A percentile compares a stretch with the other conserved stretches of the same genome.
These are phyloP conservation scores for Pseudopleuronectes americanus DNA, from an alignment of 2,797 vertebrate genomes.

Conservation along the genomic window DNA sequence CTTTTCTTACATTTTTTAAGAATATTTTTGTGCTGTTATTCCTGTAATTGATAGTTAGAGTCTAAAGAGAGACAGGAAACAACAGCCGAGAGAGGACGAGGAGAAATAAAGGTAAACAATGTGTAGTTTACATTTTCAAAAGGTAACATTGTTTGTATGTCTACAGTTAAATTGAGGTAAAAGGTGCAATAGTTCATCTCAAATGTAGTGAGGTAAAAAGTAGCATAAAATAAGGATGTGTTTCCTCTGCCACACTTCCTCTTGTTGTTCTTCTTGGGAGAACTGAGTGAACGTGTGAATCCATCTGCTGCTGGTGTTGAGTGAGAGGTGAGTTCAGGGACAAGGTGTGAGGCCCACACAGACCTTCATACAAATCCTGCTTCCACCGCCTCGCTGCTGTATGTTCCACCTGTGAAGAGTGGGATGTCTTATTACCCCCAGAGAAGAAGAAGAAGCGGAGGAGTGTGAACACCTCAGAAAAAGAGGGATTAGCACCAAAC, in stretches of 20 bases:
- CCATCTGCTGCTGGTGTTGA: constrained; percentile 39
- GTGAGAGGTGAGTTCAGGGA: constrained; percentile 22
- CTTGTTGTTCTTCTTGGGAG: constrained; percentile 9
- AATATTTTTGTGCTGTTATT: too few species aligned
- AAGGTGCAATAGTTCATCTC: too few species aligned
- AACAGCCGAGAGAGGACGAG: neutral
- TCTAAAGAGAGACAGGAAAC: neutral
- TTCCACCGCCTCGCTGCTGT: neutral
- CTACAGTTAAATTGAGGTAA: too few species aligned
- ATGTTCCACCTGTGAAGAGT: constrained; percentile 27
- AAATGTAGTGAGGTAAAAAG: neutral
- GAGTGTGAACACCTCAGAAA: constrained; percentile 21
- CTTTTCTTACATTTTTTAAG: too few species aligned
- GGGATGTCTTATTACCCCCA: constrained; percentile 13
- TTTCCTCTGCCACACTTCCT: constrained; percentile 30
- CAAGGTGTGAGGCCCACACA: constrained; percentile 53
- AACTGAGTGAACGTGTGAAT: constrained; percentile 43
- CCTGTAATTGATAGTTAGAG: too few species aligned
- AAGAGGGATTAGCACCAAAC: constrained; percentile 14
- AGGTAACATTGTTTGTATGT: too few species aligned
- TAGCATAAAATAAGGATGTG: neutral
- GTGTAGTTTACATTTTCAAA: too few species aligned
- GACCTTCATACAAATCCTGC: neutral
- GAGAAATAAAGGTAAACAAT: too few species aligned
- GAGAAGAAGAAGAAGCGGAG: neutral